Base-by-base conservation (phyloP, 2,888 invertebrate species). In the Tyria jacobaeae region DNA sequence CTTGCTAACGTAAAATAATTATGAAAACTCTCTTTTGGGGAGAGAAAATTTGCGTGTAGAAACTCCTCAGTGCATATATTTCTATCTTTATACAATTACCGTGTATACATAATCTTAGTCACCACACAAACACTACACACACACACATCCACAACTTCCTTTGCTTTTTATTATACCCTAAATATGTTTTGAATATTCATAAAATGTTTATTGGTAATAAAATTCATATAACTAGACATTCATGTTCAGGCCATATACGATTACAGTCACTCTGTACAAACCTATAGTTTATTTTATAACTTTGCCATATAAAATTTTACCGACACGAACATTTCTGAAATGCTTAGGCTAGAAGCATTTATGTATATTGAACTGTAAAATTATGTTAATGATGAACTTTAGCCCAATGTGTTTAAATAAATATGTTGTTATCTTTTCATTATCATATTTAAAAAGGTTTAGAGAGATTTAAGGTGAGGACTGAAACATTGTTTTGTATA, bases 291-390 rank as follows among this genome's bases (percentile, higher is more conserved):
- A 31, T 54, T 55, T 55, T 55, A 50, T 31, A 57, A 57, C 60
- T 57, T 44, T 7, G 51, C 52, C 48, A 47, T 63, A 57, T 48
- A 57, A 61, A 57, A 44, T 59, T 61, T 66, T 66, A 58, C 56
- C 25, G 34, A 35, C 48, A 49, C 58, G 55, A 49, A 61, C 44
- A 56, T 58, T 63, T 54, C 48, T 53, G 58, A 59, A 52, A 50
- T 48, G 44, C 21, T 37, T 21, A 35, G 57, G 47, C n/a, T 12
- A 48, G 58, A 48, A 47, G 6, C 51, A 35, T 24, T 9, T 34
- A 17, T 48, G 12, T 25, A 37, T 31, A 31, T 44, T 44, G 21
- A 44, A 44, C 4, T 44, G 44, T 21, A 21, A 44, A 44, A 21
- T 12, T 44, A 21, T 21, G 44, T 21, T 12, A 44, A 44, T 44